These are phyloP conservation scores for Cryptophagus acutangulus DNA, from an alignment of 2,888 invertebrate species.

Conservation along the genomic window DNA sequence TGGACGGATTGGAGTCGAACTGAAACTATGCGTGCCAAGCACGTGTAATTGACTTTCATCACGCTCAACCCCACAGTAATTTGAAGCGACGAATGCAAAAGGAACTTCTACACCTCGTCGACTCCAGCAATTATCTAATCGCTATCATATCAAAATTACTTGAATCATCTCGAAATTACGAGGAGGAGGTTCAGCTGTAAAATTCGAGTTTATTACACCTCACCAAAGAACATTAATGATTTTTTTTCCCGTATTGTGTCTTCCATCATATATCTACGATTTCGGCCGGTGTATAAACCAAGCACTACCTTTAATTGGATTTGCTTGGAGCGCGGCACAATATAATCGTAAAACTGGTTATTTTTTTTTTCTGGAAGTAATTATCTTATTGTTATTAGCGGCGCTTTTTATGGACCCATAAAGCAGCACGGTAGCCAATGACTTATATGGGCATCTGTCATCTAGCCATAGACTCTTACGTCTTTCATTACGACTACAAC, in stretches of 20 bases:
- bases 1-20: too few relatives aligned
- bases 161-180: too few relatives aligned
- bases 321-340: constrained; percentile 5
- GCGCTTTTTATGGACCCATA: constrained; percentile 30
- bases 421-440: constrained; percentile 31
- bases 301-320: constrained; percentile 7
- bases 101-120: too few relatives aligned
- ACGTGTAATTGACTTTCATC: constrained; percentile 11
- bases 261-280: not conserved
- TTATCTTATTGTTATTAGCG: constrained; percentile 36
- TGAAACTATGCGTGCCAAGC: constrained; percentile 10
- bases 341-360: constrained; percentile 20
- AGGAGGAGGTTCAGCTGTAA: too few relatives aligned
- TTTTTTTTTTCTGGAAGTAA: constrained; percentile 29
- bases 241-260: too few relatives aligned
- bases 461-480: too few relatives aligned
- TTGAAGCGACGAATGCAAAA: constrained; percentile 4
- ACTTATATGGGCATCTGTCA: constrained; percentile 23
- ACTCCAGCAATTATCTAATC: too few relatives aligned
- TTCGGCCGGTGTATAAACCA: not conserved
- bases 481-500: too few relatives aligned
- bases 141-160: too few relatives aligned
- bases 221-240: too few relatives aligned
- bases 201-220: too few relatives aligned
- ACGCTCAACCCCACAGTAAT: constrained; percentile 11